A percentile compares a stretch with the other conserved stretches of the same genome.
Conservation (phyloP, 2,797 vertebrate species). For the Cephalopachus bancanus region DNA sequence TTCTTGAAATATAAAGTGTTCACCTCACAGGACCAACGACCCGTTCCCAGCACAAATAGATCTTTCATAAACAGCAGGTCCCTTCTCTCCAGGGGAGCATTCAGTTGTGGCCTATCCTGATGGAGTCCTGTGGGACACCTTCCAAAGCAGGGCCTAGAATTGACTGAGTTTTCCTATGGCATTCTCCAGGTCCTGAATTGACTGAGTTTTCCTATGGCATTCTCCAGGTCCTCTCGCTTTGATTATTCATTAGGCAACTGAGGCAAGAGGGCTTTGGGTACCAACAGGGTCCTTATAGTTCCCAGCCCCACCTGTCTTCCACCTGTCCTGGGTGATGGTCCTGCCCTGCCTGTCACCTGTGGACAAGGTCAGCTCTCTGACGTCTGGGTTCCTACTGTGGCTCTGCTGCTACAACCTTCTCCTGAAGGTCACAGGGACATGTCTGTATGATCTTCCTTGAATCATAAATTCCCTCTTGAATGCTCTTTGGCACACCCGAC, state of each 20-base stretch:
- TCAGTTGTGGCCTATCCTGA: rapidly evolving
- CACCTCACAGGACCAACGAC: not conserved
- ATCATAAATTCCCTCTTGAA: not conserved
- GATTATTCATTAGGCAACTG: not conserved
- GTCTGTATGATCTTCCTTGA: not conserved
- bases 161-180: not conserved
- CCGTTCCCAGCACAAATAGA: not conserved
- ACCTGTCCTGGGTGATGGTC: not conserved
- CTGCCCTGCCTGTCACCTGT: rapidly evolving
- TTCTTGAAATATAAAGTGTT: not conserved
- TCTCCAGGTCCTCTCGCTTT: not conserved
- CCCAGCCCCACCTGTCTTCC: rapidly evolving
- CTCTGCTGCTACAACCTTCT: not conserved
- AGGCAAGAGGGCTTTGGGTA: not conserved
- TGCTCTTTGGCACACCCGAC: not conserved
- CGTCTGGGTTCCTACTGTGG: rapidly evolving
- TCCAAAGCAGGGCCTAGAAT: not conserved
- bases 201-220: not conserved
- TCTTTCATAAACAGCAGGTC: not conserved
- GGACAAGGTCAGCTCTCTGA: not conserved
- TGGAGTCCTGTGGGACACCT: not conserved
- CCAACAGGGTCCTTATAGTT: rapidly evolving
- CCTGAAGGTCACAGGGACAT: not conserved
- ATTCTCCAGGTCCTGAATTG: not conserved
- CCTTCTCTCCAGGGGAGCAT: rapidly evolving